These are phyloP conservation scores for Crypturellus tataupa DNA, from an alignment of 2,797 vertebrate species.

Conservation along the genomic window DNA sequence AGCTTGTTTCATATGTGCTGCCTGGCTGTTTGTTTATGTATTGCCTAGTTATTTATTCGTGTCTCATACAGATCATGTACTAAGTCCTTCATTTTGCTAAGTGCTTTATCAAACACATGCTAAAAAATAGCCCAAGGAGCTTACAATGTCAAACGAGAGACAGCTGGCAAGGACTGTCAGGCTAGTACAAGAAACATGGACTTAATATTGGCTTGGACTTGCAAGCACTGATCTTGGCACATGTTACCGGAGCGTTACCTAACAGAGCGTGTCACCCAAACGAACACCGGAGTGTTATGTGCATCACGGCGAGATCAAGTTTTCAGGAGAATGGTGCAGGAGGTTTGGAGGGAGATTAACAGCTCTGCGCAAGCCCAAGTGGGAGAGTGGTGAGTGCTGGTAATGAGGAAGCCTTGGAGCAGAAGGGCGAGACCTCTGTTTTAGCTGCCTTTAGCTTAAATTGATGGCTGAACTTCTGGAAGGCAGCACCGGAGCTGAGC, in stretches of 20 bases:
- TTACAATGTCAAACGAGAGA: constrained; percentile 24
- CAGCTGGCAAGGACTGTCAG: constrained; percentile 35
- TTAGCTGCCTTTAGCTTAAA: neutral
- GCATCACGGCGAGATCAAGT: neutral
- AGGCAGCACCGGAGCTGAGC: fast-evolving
- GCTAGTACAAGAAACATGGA: neutral
- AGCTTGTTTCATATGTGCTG: neutral
- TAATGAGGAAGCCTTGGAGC: neutral
- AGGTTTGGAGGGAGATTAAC: neutral
- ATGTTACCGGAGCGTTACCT: neutral
- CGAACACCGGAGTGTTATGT: neutral
- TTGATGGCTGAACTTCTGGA: neutral
- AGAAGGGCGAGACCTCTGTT: neutral
- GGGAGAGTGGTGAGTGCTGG: neutral
- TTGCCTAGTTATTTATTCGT: neutral
- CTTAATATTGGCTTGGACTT: neutral
- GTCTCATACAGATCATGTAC: neutral
- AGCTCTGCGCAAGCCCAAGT: neutral
- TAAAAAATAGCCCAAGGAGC: neutral
- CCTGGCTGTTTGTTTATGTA: neutral
- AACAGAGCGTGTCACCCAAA: neutral
- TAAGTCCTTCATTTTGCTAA: neutral
- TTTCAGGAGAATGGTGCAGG: neutral
- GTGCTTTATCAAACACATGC: neutral
- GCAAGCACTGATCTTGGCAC: neutral